Base-by-base conservation (phyloP, 2,888 invertebrate species). In the Microctonus brassicae region DNA sequence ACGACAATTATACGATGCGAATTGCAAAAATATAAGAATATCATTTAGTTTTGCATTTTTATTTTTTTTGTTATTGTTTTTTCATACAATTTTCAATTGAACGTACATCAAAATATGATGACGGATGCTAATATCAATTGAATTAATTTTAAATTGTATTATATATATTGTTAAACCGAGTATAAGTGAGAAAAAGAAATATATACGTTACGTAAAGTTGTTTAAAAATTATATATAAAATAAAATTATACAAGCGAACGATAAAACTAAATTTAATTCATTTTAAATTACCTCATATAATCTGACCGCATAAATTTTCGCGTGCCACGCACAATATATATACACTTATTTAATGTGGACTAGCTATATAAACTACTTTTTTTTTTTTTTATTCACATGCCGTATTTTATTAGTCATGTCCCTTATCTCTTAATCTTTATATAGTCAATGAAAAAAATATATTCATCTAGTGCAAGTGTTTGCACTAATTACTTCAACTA, bases 241-340 rank as follows among this genome's bases (percentile, higher is more conserved):
- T 29, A 81, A 80, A 83, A 81, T 83, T 80, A 82, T 78, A 76
- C 76, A 68, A 70, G 73, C 72, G 33, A 66, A 76, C 79, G 78
- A 83, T 82, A 81, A 80, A 84, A 80, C 79, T 79, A 80, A 79
- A 17, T 81, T 83, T 82, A 82, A 85, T 85, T 85, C 83, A 84
- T 82, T 84, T 83, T 81, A 82, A 33, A 83, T 83, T 77, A 75
- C 81, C 76, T 78, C 80, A 76, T 81, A 81, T 82, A 84, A 84
- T 81, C 78, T 75, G 79, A 73, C 77, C 80, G 77, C 80, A 83
- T 83, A 82, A 82, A 84, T 85, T 85, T 80, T 71, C 73, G 72
- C 68, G 69, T 63, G 39, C 68, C 58, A 13, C 13, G 7, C 17
- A 58, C 34, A 58, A 33, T 6, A n/a, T 33, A 5, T 13, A 34